Percentiles rank a stretch among this genome's conserved stretches.
phyloP scores from a whole-genome alignment of 2,113 vertebrate species.

The Corynorhinus townsendii region DNA sequence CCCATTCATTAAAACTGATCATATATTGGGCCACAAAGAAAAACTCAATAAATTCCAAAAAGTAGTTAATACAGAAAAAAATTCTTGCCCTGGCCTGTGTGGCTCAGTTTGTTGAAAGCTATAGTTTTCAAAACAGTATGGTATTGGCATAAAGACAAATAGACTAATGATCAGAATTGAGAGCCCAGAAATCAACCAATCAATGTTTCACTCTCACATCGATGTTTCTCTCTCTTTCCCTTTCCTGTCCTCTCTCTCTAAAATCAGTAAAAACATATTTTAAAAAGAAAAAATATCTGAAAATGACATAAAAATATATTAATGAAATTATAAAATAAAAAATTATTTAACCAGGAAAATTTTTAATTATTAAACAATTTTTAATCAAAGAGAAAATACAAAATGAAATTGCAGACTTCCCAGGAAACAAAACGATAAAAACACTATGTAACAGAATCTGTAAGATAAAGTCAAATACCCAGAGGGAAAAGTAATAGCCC shows the following conservation, averaged over 20 bases:
- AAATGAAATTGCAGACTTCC: not conserved
- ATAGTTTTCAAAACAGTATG: too few relatives aligned
- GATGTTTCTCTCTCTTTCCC: not conserved
- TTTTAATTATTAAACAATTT: not conserved
- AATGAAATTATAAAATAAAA: not conserved
- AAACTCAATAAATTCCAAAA: not conserved
- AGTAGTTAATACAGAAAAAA: not conserved
- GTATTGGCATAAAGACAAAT: too few relatives aligned
- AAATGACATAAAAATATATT: not conserved
- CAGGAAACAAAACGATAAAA: not conserved
- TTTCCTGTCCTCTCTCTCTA: not conserved
- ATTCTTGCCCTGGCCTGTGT: not conserved
- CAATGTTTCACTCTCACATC: too few relatives aligned
- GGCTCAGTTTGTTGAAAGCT: not conserved
- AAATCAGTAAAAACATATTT: not conserved
- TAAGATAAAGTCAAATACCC: not conserved
- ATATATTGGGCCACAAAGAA: not conserved
- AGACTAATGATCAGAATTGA: too few relatives aligned
- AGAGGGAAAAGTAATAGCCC: not conserved
- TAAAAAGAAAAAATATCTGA: not conserved
- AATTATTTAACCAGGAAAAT: not conserved
- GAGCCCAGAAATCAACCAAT: too few relatives aligned
- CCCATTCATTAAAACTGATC: not conserved
- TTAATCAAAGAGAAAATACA: slow-evolving; percentile 4
- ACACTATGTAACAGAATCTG: not conserved